Conservation (phyloP, 2,888 invertebrate genomes). For the Diploptera punctata region DNA sequence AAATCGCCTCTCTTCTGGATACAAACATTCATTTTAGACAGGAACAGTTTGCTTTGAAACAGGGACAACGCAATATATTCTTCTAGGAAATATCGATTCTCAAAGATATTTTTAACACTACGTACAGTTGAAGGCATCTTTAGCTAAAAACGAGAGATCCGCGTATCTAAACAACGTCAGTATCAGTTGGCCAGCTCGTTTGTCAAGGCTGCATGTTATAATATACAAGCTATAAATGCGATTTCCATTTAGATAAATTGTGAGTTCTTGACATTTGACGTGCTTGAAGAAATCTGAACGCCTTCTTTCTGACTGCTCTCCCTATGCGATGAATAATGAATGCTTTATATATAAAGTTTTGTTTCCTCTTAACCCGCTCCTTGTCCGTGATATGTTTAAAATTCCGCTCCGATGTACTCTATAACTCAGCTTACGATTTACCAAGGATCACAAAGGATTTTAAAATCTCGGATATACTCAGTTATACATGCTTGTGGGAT, state of each 20-base stretch:
- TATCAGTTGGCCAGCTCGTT: slow-evolving; percentile 12
- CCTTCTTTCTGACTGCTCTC: background rate
- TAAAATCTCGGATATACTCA: background rate
- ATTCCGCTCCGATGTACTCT: slow-evolving; percentile 11
- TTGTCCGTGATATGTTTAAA: slow-evolving; percentile 12
- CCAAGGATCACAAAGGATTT: slow-evolving; percentile 1
- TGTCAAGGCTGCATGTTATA: slow-evolving; percentile 11
- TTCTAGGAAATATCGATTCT: too few species aligned
- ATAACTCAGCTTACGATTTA: background rate
- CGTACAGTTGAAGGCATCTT: too few species aligned
- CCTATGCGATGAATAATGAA: slow-evolving; percentile 24
- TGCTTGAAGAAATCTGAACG: slow-evolving; percentile 18
- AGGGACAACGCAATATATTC: too few species aligned
- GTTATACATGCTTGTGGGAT: background rate
- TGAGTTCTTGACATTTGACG: slow-evolving; percentile 17
- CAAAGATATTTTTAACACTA: too few species aligned
- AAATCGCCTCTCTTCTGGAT: too few species aligned
- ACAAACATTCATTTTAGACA: too few species aligned
- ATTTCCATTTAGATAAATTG: slow-evolving; percentile 28
- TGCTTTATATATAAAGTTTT: slow-evolving; percentile 4
- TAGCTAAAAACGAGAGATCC: background rate
- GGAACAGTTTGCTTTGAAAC: too few species aligned
- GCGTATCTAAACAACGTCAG: slow-evolving; percentile 14
- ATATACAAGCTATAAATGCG: slow-evolving; percentile 12
- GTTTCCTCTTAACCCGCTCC: background rate